Base-by-base conservation (phyloP, 1,140 invertebrate species). In the Solen grandis region DNA sequence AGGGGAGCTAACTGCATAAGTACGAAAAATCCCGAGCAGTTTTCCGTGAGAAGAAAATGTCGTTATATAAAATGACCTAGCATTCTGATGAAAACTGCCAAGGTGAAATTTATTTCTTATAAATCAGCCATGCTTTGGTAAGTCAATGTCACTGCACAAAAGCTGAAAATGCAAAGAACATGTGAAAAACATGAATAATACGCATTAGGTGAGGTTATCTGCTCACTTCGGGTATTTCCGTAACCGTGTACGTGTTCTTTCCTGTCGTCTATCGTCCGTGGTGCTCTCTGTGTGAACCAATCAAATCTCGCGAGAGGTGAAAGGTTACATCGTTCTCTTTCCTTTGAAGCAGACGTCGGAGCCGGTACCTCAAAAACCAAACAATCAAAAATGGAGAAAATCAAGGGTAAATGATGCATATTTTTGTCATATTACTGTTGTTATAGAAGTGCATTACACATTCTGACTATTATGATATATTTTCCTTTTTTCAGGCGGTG, bases 401-500 rank as follows among this genome's bases (percentile, higher is more conserved):
- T 88, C 33, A 88, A 86, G 76, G 87, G 87, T 88, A 87, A 78
- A 13, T 29, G 25, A 66, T 25, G 25, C 25, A 25, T 35, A 14
- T 38, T 50, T 31, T 0, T 63, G 22, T 25, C 54, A 27, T 65
- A 2, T 65, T 16, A 57, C 46, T 29, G 36, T 74, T 63, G 54
- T 31, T 57, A n/a, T 27, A 19, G 16, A 41, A 36, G 25, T 0
- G 41, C 16, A 5, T 59, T 25, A 59, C 14, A 13, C 19, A 5
- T n/a, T 10, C 57, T 38, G 25, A 55, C 10, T 57, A 57, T 70
- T 36, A 14, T 16, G 2, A 16, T 55, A 27, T 72, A n/a, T 54
- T 82, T 84, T 83, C 62, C 59, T 57, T 52, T 41, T 87, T 86
- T 63, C 84, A 93, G 93, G 93, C 84, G 93, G 93, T 88, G 95